Evolutionary conservation across 2,113 vertebrate genomes (phyloP).

Genomic region (Bostrychus sinensis): DNA sequence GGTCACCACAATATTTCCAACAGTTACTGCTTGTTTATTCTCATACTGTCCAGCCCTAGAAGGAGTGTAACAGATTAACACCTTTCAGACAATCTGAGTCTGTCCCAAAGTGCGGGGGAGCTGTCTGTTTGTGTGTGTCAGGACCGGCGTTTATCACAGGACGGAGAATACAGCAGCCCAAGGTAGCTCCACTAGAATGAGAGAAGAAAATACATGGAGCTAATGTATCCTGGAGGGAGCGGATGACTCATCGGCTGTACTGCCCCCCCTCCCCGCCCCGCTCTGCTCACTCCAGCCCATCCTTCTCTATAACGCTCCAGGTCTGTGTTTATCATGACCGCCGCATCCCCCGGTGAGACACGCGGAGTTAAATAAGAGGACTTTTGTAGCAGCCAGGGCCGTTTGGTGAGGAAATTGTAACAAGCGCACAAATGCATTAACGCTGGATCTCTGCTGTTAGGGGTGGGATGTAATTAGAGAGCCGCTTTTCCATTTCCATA

Average conservation of each 20-base stretch:
- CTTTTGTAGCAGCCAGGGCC: constrained; percentile 24
- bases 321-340: constrained; percentile 55
- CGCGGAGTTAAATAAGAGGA: constrained; percentile 57
- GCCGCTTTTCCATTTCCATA: constrained; percentile 1
- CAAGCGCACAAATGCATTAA: constrained; percentile 51
- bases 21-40: not conserved
- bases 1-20: too few relatives aligned
- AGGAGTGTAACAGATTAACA: not conserved
- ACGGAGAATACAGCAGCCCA: constrained; percentile 13
- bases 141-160: not conserved
- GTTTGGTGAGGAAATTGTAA: constrained; percentile 33
- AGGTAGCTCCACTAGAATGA: constrained; percentile 26
- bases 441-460: constrained; percentile 41
- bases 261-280: not conserved
- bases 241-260: constrained; percentile 57
- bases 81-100: not conserved
- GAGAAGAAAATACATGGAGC: constrained; percentile 32
- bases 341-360: constrained; percentile 52
- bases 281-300: too few relatives aligned
- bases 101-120: constrained; percentile 2
- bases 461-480: constrained; percentile 58
- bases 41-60: not conserved
- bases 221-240: constrained; percentile 46
- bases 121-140: constrained; percentile 15
- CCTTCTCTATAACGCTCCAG: constrained; percentile 25